A percentile compares a stretch with the other conserved stretches of the same genome.
Conservation (phyloP, 2,797 vertebrate genomes). For the Galagoides demidoff region DNA sequence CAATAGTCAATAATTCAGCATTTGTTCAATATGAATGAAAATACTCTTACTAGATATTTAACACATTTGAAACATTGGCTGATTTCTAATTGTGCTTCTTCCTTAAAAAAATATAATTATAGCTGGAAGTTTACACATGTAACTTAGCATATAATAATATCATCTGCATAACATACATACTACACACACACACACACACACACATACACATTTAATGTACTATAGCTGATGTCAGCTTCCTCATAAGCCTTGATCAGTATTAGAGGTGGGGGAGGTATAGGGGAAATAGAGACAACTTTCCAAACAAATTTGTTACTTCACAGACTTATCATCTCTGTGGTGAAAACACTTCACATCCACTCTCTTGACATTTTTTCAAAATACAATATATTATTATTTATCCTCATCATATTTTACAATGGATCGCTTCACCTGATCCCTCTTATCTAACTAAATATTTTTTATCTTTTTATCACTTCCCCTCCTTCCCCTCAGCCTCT, state of each 20-base stretch:
- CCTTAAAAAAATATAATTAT: not conserved
- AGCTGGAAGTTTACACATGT: not conserved
- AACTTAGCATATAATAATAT: not conserved
- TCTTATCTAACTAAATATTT: not conserved
- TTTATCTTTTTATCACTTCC: not conserved
- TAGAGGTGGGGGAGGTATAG: accelerated
- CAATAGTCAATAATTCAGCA: not conserved
- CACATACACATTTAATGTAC: not conserved
- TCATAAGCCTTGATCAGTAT: not conserved
- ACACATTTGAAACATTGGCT: not conserved
- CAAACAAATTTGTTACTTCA: not conserved
- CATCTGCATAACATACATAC: not conserved
- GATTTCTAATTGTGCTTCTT: not conserved
- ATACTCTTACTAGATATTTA: not conserved
- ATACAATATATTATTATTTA: not conserved
- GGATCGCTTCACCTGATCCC: not conserved
- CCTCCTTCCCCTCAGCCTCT: not conserved
- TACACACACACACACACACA: accelerated
- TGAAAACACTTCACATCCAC: not conserved
- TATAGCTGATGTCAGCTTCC: constrained; percentile 1
- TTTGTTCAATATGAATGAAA: constrained; percentile 4
- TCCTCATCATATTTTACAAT: not conserved
- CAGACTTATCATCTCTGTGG: not conserved
- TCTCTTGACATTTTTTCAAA: not conserved
- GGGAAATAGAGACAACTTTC: not conserved